A percentile compares a stretch with the other conserved stretches of the same genome.
phyloP scores from a whole-genome alignment of 1,140 invertebrate genomes.

The Littorina saxatilis region DNA sequence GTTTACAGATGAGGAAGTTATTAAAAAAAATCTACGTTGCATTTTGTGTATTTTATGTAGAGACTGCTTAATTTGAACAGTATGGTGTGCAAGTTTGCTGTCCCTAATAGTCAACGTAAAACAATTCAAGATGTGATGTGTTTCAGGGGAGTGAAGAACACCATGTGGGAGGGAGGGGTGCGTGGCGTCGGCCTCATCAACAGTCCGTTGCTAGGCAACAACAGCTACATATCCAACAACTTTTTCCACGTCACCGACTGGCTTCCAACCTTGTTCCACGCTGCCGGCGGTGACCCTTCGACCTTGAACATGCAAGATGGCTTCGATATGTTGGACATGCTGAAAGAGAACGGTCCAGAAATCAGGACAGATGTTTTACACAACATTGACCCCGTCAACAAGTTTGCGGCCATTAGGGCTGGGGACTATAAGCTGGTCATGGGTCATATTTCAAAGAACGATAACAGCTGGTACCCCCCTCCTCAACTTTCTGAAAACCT shows the following conservation, averaged over 20 bases:
- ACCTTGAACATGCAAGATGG: slow-evolving; percentile 83
- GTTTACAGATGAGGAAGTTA: no score
- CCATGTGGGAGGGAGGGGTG: slow-evolving; percentile 92
- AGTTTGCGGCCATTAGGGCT: slow-evolving; percentile 83
- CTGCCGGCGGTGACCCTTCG: slow-evolving; percentile 73
- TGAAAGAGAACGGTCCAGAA: slow-evolving; percentile 80
- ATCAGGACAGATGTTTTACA: slow-evolving; percentile 84
- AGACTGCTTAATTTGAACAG: no score
- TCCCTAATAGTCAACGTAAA: background rate
- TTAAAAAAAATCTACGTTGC: no score
- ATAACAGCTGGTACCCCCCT: slow-evolving; percentile 68
- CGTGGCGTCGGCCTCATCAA: slow-evolving; percentile 87
- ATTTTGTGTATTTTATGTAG: no score
- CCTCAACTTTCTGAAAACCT: background rate
- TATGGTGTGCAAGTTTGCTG: background rate
- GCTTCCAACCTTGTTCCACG: slow-evolving; percentile 86
- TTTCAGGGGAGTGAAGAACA: slow-evolving; percentile 82
- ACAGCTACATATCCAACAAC: slow-evolving; percentile 80
- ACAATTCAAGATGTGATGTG: no score
- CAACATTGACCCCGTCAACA: slow-evolving; percentile 90
- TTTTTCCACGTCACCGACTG: slow-evolving; percentile 90
- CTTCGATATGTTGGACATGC: slow-evolving; percentile 84
- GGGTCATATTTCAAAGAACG: slow-evolving; percentile 79
- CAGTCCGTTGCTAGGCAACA: slow-evolving; percentile 81
- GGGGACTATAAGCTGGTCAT: slow-evolving; percentile 89